These are phyloP conservation scores for Takifugu flavidus DNA, from an alignment of 2,113 vertebrate species.

Conservation along the genomic window DNA sequence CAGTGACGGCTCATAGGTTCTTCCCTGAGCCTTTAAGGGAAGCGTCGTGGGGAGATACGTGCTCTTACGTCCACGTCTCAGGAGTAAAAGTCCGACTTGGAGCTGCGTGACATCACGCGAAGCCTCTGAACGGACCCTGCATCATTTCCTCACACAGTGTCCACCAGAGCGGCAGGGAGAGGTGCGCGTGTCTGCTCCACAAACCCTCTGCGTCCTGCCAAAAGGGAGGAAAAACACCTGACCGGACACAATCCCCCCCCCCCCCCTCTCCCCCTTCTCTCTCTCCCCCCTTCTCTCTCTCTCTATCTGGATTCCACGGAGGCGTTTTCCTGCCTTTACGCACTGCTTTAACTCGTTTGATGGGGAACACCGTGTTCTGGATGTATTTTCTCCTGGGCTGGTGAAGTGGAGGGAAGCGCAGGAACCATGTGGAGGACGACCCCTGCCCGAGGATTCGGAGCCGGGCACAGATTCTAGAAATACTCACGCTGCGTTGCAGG, in stretches of 20 bases:
- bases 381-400: constrained; percentile 20
- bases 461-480: too few species aligned
- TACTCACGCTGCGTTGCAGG: too few species aligned
- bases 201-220: constrained; percentile 1
- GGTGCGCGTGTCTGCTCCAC: not conserved
- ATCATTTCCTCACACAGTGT: not conserved
- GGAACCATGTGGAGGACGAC: constrained; percentile 49
- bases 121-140: not conserved
- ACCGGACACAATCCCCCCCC: constrained; percentile 11
- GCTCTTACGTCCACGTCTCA: too few species aligned
- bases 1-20: too few species aligned
- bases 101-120: not conserved
- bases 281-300: not conserved
- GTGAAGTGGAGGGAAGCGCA: constrained; percentile 26
- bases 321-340: constrained; percentile 1
- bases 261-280: not conserved
- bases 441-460: too few species aligned
- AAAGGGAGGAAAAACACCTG: constrained; percentile 15
- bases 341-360: constrained; percentile 16
- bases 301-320: constrained; percentile 12
- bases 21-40: too few species aligned
- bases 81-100: too few species aligned
- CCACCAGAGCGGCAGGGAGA: not conserved
- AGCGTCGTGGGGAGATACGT: too few species aligned
- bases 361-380: constrained; percentile 55